These are phyloP conservation scores for Sitodiplosis mosellana DNA, from an alignment of 1,140 invertebrate species.

Conservation along the genomic window DNA sequence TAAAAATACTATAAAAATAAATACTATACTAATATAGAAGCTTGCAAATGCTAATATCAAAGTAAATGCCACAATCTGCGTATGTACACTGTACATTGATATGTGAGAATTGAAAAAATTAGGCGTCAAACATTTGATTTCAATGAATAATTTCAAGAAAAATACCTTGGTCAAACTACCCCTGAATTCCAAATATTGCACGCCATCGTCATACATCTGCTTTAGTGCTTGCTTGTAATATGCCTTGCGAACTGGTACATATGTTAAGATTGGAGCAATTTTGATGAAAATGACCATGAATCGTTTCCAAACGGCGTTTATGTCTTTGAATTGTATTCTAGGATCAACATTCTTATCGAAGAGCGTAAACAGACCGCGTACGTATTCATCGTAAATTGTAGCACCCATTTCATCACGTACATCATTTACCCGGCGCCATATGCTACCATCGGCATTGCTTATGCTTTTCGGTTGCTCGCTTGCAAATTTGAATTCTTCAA, in stretches of 20 bases:
- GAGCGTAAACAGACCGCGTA: slow-evolving; percentile 36
- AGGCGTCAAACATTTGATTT: too few species aligned
- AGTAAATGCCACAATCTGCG: too few species aligned
- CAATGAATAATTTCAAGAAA: neutral
- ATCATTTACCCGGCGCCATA: slow-evolving; percentile 34
- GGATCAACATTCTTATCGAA: slow-evolving; percentile 30
- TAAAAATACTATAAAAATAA: neutral
- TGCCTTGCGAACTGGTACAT: slow-evolving; percentile 44
- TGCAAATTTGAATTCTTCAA: slow-evolving; percentile 26
- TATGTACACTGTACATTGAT: too few species aligned
- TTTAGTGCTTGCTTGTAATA: slow-evolving; percentile 44
- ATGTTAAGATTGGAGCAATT: slow-evolving; percentile 37
- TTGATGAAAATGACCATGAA: slow-evolving; percentile 40
- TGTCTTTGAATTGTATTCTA: slow-evolving; percentile 30
- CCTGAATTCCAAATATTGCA: slow-evolving; percentile 54
- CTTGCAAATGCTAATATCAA: too few species aligned
- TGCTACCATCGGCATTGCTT: slow-evolving; percentile 14
- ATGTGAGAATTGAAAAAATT: too few species aligned
- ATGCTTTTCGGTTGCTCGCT: slow-evolving; percentile 19
- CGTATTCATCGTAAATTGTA: slow-evolving; percentile 29
- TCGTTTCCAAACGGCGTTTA: slow-evolving; percentile 40
- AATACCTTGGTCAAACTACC: slow-evolving; percentile 21
- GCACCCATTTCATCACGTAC: slow-evolving; percentile 24
- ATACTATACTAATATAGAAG: too few species aligned
- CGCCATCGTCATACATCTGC: slow-evolving; percentile 49